Base-by-base conservation (phyloP, 1,140 invertebrate genomes). In the Apis laboriosa region DNA sequence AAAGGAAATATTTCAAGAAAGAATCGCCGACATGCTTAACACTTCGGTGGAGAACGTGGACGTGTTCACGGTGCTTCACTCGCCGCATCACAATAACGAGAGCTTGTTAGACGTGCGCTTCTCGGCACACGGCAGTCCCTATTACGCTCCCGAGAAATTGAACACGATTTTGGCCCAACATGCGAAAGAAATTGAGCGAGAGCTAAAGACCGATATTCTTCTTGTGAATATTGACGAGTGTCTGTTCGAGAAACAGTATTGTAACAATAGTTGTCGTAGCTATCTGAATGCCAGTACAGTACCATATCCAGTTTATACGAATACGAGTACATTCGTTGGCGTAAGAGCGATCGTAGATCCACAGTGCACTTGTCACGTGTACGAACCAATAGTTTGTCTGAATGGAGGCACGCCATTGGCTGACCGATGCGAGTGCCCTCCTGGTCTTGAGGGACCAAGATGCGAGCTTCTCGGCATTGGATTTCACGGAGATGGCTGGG, bases 161-260 rank as follows among this genome's bases (percentile, higher is more conserved):
- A 98, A 99, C 86, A 97, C 97, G 2, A 96, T 97, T 77, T 94
- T 97, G 21, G 95, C 95, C 9, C 94, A 95, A 43, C 95, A 97
- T 87, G 95, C 96, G 86, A 94, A 95, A 66, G 94, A 96, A 93
- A 92, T 98, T 70, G 97, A 97, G 92, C 92, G 95, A 51, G 95
- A 96, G 58, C 93, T 98, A 13, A 96, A 96, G 51, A 94, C 97
- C 0, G 95, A 96, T 89, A 96, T 99, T 71, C 94, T 96, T 43
- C 96, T 98, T 96, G 96, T 98, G 24, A 97, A 97, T 90, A 98
- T 99, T 77, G 97, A 98, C 90, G 97, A 98, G 91, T 98, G 98
- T 88, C 90, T 98, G 0, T 95, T 96, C 77, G 97, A 98, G 92
- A 96, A 96, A 66, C 92, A 94, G n/a, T 95, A 96, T 74, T 97